Conservation (phyloP, 2,888 invertebrate species). For the Junonia oenone region DNA sequence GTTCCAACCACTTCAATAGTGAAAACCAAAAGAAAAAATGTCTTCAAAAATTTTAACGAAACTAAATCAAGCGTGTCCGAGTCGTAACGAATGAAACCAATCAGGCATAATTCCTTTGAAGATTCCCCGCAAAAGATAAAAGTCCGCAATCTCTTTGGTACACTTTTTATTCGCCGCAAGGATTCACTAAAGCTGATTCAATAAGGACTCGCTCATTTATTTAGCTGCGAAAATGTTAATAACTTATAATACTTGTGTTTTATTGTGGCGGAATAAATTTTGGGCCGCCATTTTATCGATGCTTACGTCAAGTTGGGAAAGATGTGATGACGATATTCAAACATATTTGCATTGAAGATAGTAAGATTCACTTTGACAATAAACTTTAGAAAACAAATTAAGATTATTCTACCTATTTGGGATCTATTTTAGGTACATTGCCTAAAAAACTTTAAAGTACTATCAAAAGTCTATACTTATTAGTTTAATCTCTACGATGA, state of each 20-base stretch:
- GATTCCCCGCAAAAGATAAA: conserved; percentile 32
- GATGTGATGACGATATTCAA: no score
- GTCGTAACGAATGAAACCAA: conserved; percentile 35
- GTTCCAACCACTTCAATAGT: conserved; percentile 3
- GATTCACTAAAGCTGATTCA: conserved; percentile 29
- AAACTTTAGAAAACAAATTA: no score
- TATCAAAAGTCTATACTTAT: no score
- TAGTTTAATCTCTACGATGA: no score
- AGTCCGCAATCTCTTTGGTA: conserved; percentile 34
- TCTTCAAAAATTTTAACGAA: conserved; percentile 25
- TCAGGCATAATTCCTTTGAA: conserved; percentile 37
- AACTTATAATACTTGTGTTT: conserved; percentile 14
- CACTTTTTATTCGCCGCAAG: conserved; percentile 32
- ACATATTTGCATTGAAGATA: no score
- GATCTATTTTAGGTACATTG: no score
- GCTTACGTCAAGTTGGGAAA: no score
- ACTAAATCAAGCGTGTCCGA: conserved; percentile 30
- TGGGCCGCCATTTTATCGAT: no score
- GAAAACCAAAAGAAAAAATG: conserved; percentile 15
- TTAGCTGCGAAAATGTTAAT: conserved; percentile 26
- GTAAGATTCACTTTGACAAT: no score
- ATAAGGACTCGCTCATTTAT: conserved; percentile 30
- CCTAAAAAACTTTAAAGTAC: no score
- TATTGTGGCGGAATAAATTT: background rate
- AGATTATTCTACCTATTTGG: no score